These are phyloP conservation scores for Plebejus anna DNA, from an alignment of 2,888 invertebrate genomes.

Conservation along the genomic window DNA sequence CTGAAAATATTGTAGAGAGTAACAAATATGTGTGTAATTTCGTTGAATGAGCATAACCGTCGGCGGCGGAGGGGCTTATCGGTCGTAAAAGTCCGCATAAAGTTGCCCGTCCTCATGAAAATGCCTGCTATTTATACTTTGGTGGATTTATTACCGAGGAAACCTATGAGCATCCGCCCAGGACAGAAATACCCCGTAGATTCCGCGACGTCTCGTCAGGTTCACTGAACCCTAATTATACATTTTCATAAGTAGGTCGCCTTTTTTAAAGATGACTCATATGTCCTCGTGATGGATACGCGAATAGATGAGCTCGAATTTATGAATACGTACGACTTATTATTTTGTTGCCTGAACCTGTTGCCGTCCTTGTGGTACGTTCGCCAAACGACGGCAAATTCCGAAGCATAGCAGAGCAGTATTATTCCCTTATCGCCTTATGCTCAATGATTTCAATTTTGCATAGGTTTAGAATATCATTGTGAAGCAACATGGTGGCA, in stretches of 20 bases:
- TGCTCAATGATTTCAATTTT: background rate
- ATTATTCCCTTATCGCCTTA: background rate
- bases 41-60: constrained; percentile 15
- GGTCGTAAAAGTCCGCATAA: constrained; percentile 60
- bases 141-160: constrained; percentile 66
- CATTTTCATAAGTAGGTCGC: constrained; percentile 21
- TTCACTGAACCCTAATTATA: constrained; percentile 57
- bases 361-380: background rate
- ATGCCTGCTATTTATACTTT: constrained; percentile 61
- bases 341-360: background rate
- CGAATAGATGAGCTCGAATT: background rate
- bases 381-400: background rate
- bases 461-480: background rate
- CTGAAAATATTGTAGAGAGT: background rate
- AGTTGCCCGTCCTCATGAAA: constrained; percentile 53
- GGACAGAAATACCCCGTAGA: constrained; percentile 73
- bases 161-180: constrained; percentile 65
- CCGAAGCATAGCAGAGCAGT: background rate
- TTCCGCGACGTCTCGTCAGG: constrained; percentile 76
- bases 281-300: background rate
- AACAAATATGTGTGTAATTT: constrained; percentile 22
- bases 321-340: background rate
- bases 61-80: constrained; percentile 54
- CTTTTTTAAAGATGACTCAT: background rate
- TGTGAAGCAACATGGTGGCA: background rate